A percentile compares a stretch with the other conserved stretches of the same genome.
phyloP scores from a whole-genome alignment of 1,140 invertebrate genomes.

The Trichogramma pretiosum region DNA sequence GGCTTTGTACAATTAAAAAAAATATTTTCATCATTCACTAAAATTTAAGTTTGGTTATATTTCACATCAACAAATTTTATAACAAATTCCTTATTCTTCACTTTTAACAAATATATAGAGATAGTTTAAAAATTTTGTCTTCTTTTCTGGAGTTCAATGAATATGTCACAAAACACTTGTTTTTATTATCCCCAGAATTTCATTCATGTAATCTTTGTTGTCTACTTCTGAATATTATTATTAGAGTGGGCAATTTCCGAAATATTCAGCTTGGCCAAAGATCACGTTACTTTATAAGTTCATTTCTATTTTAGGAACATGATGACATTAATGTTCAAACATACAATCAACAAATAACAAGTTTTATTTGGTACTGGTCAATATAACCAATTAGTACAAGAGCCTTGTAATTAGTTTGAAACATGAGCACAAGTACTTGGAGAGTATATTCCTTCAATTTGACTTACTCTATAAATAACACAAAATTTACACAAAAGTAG shows the following conservation, averaged over 20 bases:
- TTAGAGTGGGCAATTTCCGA: not conserved
- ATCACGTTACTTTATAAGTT: conserved; percentile 3
- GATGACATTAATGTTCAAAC: conserved; percentile 7
- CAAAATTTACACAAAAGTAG: conserved; percentile 42
- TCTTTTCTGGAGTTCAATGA: conserved; percentile 5
- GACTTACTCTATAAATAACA: no score
- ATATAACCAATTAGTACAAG: conserved; percentile 12
- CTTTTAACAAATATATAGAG: conserved; percentile 23
- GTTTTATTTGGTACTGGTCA: conserved; percentile 15
- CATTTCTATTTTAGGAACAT: conserved; percentile 8
- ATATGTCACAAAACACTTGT: conserved; percentile 9
- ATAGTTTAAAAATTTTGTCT: conserved; percentile 13
- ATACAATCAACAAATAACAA: conserved; percentile 8
- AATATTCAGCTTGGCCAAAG: conserved; percentile 6
- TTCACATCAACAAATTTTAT: conserved; percentile 33
- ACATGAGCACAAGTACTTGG: conserved; percentile 9
- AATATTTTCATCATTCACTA: conserved; percentile 19
- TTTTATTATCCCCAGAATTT: conserved; percentile 1
- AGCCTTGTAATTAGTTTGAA: conserved; percentile 12
- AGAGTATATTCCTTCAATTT: no score
- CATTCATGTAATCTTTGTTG: conserved; percentile 8
- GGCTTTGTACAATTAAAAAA: conserved; percentile 10
- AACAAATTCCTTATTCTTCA: conserved; percentile 20
- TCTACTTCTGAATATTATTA: conserved; percentile 4
- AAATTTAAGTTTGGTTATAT: conserved; percentile 31